Percentiles rank a stretch among this genome's conserved stretches.
Conservation (phyloP, 2,113 vertebrate genomes). For the Zapornia atra region DNA sequence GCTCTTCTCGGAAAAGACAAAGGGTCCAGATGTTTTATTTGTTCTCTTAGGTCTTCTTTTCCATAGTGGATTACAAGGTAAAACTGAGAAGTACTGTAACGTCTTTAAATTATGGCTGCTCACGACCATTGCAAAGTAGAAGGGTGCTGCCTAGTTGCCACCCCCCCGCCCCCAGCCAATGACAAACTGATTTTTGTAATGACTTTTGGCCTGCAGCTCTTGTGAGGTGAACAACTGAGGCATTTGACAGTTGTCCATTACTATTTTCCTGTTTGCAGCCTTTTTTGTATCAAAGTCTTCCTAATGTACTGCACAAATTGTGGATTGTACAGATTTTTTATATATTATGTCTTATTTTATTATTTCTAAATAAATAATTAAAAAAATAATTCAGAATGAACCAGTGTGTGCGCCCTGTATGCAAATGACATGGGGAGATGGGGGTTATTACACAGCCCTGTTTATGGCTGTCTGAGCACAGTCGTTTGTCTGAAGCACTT, state of each 20-base stretch:
- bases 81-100: conserved; percentile 81
- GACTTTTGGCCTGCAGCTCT: conserved; percentile 71
- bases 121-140: conserved; percentile 29
- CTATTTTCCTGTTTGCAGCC: conserved; percentile 82
- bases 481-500: not conserved
- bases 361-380: conserved; percentile 92
- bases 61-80: conserved; percentile 70
- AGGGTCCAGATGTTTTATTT: conserved; percentile 41
- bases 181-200: conserved; percentile 50
- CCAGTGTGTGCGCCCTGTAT: not conserved
- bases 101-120: conserved; percentile 74
- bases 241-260: conserved; percentile 75
- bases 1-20: conserved; percentile 61
- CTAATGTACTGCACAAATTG: conserved; percentile 95
- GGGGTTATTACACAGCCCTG: not conserved
- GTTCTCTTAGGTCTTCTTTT: conserved; percentile 36
- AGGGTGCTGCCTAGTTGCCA: conserved; percentile 58
- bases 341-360: conserved; percentile 98
- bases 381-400: conserved; percentile 55
- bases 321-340: conserved; percentile 98
- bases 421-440: not conserved
- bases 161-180: conserved; percentile 30
- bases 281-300: conserved; percentile 95
- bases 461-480: not conserved
- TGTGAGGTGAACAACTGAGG: conserved; percentile 65